Conservation (phyloP, 2,888 invertebrate species). For the Seira musarum region DNA sequence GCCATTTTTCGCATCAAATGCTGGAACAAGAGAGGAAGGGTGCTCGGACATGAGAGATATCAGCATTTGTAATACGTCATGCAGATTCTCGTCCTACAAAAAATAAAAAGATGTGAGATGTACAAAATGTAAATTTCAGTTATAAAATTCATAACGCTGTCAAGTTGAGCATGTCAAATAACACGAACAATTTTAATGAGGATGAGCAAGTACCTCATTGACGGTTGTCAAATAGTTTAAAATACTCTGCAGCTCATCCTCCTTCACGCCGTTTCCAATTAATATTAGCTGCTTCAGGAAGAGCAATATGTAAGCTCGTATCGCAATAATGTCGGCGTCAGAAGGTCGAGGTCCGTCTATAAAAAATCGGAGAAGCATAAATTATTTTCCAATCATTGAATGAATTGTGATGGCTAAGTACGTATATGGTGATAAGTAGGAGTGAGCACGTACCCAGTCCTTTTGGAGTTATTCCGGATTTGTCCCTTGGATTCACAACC, state of each 20-base stretch:
- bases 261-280: conserved; percentile 97
- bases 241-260: conserved; percentile 98
- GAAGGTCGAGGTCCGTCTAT: conserved; percentile 94
- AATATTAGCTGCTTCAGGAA: conserved; percentile 97
- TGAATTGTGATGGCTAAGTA: too few species aligned
- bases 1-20: conserved; percentile 97
- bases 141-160: too few species aligned
- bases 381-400: neutral
- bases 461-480: conserved; percentile 96
- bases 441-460: conserved; percentile 85
- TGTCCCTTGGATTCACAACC: conserved; percentile 95
- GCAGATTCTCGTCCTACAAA: conserved; percentile 93
- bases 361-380: conserved; percentile 2
- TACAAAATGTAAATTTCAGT: too few species aligned
- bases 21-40: conserved; percentile 99
- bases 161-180: too few species aligned
- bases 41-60: conserved; percentile 98
- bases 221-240: conserved; percentile 98
- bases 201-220: conserved; percentile 96
- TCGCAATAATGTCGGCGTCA: conserved; percentile 94
- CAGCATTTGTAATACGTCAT: conserved; percentile 97
- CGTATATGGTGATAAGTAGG: too few species aligned
- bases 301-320: conserved; percentile 94
- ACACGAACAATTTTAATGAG: too few species aligned
- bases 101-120: too few species aligned